Evolutionary conservation across 1,140 invertebrate species (phyloP).

Genomic region (Drosophila baimaii): DNA sequence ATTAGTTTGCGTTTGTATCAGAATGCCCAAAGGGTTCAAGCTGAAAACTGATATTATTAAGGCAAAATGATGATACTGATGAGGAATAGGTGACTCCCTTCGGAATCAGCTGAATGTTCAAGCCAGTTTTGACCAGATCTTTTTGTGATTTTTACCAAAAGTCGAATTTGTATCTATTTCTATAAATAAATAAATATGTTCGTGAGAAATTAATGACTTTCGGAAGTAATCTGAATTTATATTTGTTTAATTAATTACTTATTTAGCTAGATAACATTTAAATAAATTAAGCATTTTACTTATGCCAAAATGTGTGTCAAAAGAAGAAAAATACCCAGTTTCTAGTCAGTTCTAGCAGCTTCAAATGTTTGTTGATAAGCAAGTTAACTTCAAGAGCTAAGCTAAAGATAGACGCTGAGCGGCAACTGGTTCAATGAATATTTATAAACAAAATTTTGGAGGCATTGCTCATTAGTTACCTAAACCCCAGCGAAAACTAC

Average conservation of each 20-base stretch:
- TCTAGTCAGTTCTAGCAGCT: constrained; percentile 34
- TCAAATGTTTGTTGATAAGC: constrained; percentile 37
- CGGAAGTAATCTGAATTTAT: neutral
- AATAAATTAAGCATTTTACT: neutral
- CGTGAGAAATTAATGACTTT: too few relatives aligned
- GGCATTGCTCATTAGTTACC: constrained; percentile 1
- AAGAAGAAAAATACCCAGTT: neutral
- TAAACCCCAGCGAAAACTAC: constrained; percentile 16
- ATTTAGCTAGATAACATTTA: neutral
- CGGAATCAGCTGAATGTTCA: too few relatives aligned
- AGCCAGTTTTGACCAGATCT: neutral
- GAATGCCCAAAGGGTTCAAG: neutral
- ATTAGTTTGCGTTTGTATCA: too few relatives aligned
- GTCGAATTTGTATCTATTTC: neutral
- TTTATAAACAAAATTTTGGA: constrained; percentile 35
- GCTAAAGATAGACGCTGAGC: constrained; percentile 10
- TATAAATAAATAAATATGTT: neutral
- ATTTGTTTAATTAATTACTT: neutral
- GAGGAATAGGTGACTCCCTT: neutral
- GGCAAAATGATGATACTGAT: neutral
- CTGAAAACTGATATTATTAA: neutral
- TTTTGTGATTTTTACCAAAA: neutral
- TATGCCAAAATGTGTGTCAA: neutral
- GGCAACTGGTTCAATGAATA: constrained; percentile 35
- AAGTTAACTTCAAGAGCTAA: neutral